phyloP scores from a whole-genome alignment of 1,140 invertebrate genomes.

The Aphelinus certus region DNA sequence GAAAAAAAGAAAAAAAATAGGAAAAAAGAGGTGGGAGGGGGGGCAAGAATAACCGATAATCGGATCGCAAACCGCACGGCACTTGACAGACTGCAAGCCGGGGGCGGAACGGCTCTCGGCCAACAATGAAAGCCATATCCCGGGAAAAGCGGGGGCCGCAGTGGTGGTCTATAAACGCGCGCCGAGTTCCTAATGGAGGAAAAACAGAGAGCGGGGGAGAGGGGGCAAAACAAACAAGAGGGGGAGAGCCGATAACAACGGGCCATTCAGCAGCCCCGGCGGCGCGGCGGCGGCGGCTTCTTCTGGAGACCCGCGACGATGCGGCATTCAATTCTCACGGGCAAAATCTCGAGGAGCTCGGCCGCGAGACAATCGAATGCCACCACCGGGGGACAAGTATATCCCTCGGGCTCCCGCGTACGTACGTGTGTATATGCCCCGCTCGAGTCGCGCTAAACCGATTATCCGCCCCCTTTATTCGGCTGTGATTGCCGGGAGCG shows the following conservation, averaged over 20 bases:
- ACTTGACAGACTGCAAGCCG: conserved; percentile 17
- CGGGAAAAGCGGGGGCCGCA: conserved; percentile 6
- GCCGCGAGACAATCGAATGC: too few relatives aligned
- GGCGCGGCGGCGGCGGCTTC: not conserved
- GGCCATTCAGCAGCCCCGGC: conserved; percentile 41
- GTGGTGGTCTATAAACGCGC: too few relatives aligned
- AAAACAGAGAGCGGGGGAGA: conserved; percentile 50
- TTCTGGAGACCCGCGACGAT: too few relatives aligned
- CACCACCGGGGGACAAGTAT: too few relatives aligned
- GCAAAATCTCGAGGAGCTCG: conserved; percentile 33
- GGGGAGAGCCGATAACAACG: conserved; percentile 43
- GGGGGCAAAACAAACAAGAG: conserved; percentile 53
- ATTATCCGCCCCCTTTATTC: conserved; percentile 24
- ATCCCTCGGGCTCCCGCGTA: conserved; percentile 1
- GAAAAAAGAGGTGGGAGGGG: not conserved
- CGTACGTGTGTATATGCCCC: conserved; percentile 38
- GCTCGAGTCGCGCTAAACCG: conserved; percentile 13
- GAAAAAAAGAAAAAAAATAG: not conserved
- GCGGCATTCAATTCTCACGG: conserved; percentile 28
- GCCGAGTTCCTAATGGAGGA: conserved; percentile 56
- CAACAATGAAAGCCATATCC: conserved; percentile 36
- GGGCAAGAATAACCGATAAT: conserved; percentile 1
- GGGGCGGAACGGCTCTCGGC: conserved; percentile 10
- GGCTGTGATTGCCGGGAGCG: conserved; percentile 4
- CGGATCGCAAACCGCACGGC: not conserved